Conservation (phyloP, 2,888 invertebrate genomes). For the Synergus gifuensis region DNA sequence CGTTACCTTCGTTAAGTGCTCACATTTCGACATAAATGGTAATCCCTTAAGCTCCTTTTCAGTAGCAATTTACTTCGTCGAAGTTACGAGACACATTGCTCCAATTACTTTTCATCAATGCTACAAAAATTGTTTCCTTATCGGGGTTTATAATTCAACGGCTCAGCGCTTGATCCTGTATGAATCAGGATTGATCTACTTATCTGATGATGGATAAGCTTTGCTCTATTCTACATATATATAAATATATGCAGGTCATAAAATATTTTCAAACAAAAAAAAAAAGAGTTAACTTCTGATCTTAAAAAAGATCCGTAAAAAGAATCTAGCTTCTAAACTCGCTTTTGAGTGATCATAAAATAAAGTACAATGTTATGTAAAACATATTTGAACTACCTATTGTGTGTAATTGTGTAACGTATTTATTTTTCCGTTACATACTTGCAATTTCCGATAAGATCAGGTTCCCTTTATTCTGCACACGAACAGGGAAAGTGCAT, state of each 20-base stretch:
- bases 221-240: neutral
- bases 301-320: no score
- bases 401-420: slow-evolving; percentile 1
- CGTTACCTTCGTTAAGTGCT: slow-evolving; percentile 35
- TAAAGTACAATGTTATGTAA: neutral
- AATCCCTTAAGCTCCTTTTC: slow-evolving; percentile 41
- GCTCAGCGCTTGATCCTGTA: neutral
- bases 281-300: neutral
- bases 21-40: slow-evolving; percentile 32
- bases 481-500: slow-evolving; percentile 35
- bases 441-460: slow-evolving; percentile 27
- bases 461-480: slow-evolving; percentile 11
- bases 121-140: neutral
- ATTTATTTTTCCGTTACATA: neutral
- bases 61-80: slow-evolving; percentile 23
- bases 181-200: neutral
- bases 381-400: neutral
- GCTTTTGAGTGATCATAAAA: neutral
- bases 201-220: neutral
- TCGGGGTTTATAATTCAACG: neutral
- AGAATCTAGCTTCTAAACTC: neutral
- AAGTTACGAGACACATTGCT: neutral
- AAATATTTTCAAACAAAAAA: neutral
- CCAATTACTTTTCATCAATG: neutral
- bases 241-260: neutral